Evolutionary conservation across 2,113 vertebrate species (phyloP), one percentile per base, ranked within the genome.

Genomic region (Gavialis gangeticus): DNA sequence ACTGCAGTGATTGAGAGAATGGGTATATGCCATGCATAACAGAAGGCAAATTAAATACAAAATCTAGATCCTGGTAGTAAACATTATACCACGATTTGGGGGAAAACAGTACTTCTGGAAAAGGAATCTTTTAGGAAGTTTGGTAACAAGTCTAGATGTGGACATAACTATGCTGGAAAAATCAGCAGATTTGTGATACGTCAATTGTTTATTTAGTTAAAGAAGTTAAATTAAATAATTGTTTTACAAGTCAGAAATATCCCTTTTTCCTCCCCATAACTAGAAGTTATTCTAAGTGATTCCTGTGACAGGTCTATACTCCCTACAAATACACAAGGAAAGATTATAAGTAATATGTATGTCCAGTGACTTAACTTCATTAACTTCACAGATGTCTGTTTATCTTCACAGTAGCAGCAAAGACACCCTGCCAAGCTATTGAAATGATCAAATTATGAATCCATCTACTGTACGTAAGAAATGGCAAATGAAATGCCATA

Each of bases 321-420:
- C 24, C 46, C 54, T 67, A 78, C 37, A 92, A 76, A 76, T 83
- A 60, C 78, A 15, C 16, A 78, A 82, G 73, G 27, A 19, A 56
- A 89, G 94, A 82, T 92, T 94, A 75, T 76, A 94, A 94, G 71
- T 75, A 88, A 13, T 85, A n/a, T 30, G 30, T 95, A 79, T 87
- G 6, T 86, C 90, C 58, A 89, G 96, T 82, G 95, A 81, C 5
- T 92, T 94, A 22, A 10, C 22, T 82, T 94, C 81, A 78, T 96
- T 95, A 94, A 37, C 28, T 91, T 91, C 75, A 66, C 82, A 92
- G 46, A 54, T 91, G 92, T 92, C 95, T 88, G 17, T 64, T 30
- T 93, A 83, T 76, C 57, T 96, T 88, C 92, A 80, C 94, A 89
- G 69, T 84, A 90, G 87, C 62, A 93, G 91, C 71, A 86, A 90